Evolutionary conservation across 2,113 vertebrate genomes (phyloP).

Genomic region (Centropristis striata): DNA sequence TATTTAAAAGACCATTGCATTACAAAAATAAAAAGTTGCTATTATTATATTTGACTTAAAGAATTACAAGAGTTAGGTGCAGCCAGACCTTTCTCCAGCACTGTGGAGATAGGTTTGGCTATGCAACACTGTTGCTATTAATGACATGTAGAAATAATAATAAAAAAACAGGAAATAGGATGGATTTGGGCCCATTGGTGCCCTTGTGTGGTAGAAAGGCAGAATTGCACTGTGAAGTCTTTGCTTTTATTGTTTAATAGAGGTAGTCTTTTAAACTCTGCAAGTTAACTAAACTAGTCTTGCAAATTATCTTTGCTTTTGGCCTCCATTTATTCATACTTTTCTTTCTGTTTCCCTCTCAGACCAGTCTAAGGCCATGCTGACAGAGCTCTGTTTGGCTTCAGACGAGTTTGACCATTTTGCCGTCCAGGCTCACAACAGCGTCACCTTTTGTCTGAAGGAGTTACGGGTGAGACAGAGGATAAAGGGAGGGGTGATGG

Average conservation of each 20-base stretch:
- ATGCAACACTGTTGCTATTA: neutral
- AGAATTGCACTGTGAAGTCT: neutral
- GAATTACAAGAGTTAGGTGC: no score
- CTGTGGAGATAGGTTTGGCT: no score
- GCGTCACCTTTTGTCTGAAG: conserved; percentile 95
- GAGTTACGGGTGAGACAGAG: conserved; percentile 89
- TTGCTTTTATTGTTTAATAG: neutral
- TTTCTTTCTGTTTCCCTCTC: conserved; percentile 23
- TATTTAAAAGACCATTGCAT: neutral
- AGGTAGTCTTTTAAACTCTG: neutral
- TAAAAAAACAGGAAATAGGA: neutral
- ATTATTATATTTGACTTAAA: no score
- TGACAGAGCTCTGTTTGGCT: conserved; percentile 91
- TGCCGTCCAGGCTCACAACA: conserved; percentile 76
- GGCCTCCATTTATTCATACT: neutral
- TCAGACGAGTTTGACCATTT: conserved; percentile 91
- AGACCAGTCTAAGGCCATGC: conserved; percentile 87
- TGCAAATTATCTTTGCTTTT: neutral
- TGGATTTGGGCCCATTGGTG: neutral
- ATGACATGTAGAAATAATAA: neutral
- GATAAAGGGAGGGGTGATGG: neutral
- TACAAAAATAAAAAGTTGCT: neutral
- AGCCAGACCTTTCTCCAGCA: no score
- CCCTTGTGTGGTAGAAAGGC: neutral
- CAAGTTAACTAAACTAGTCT: no score